These are phyloP conservation scores for Gryon sp. DNA, from an alignment of 1,140 invertebrate species.

Conservation along the genomic window DNA sequence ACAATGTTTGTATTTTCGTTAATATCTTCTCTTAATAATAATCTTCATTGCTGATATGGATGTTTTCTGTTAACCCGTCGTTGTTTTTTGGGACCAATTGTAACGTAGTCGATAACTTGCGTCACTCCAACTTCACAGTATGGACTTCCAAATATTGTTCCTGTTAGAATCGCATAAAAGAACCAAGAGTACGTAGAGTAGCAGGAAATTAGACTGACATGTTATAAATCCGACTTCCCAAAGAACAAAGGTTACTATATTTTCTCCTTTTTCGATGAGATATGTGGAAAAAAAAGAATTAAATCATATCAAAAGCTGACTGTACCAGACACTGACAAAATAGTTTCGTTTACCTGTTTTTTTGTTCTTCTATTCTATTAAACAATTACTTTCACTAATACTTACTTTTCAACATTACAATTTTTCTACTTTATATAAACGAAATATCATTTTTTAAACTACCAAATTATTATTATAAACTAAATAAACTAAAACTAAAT, in stretches of 20 bases:
- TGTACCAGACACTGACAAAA: constrained; percentile 8
- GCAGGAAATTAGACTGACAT: constrained; percentile 35
- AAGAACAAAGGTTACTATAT: constrained; percentile 42
- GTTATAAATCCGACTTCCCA: constrained; percentile 41
- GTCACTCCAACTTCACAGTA: constrained; percentile 58
- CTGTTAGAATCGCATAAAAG: constrained; percentile 76
- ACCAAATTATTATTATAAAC: no score
- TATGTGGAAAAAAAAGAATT: constrained; percentile 12
- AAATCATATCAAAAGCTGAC: constrained; percentile 10
- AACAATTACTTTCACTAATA: background rate
- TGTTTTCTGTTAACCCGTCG: constrained; percentile 71
- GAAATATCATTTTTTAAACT: no score
- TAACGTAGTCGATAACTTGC: constrained; percentile 65
- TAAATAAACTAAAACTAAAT: no score
- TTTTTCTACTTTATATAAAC: no score
- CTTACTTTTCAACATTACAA: no score
- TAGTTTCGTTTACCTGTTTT: background rate
- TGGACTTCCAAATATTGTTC: constrained; percentile 67
- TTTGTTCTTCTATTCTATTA: background rate
- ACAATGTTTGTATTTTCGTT: background rate
- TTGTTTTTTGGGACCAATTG: constrained; percentile 69
- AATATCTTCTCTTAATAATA: no score
- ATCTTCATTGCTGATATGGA: constrained; percentile 74
- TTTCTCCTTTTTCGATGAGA: constrained; percentile 36
- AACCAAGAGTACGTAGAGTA: constrained; percentile 69